Evolutionary conservation across 2,113 vertebrate genomes (phyloP), one percentile per base, ranked within the genome.

Genomic region (Phrynocephalus versicolor): DNA sequence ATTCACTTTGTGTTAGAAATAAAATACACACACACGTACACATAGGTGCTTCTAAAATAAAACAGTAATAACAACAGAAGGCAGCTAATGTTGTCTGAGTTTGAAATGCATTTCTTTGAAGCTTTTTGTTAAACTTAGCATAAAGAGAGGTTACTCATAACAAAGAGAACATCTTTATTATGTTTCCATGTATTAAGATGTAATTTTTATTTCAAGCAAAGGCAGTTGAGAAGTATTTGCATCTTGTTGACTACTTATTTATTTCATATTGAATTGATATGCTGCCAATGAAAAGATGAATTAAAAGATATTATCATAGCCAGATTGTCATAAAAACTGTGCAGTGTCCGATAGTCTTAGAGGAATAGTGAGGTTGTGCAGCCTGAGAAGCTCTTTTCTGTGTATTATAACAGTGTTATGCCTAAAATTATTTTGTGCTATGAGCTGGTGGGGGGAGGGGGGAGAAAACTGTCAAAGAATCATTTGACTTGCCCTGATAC

Each of bases 61-160:
- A 75, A 82, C 55, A 10, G 73, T n/a, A n/a, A n/a, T n/a, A n/a
- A 62, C 60, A 62, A 84, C 65, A 10, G 2, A 8, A 30, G 82
- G 78, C 45, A 81, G 67, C 76, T 88, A 70, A 87, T 37, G 65
- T 70, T 81, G 41, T 87, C 58, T 70, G 9, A 55, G 79, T 41
- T 78, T 2, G 33, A 23, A 37, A 76, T 15, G 5, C 15, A 4
- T 77, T 89, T 90, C 73, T 81, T 85, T 57, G 70, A 85, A 76
- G 79, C 55, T 39, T 77, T 89, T 73, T 75, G 39, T 79, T n/a
- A 73, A 84, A 79, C 71, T 67, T 55, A 33, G 35, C 77, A 87
- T 39, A 80, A 82, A 69, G 74, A 90, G 57, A 74, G 87, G 81
- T 89, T 73, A 92, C 88, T 85, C 82, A 65, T 83, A 80, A 81